A percentile compares a stretch with the other conserved stretches of the same genome.
Evolutionary conservation across 2,113 vertebrate genomes (phyloP).

Genomic region (Corvus cornix): DNA sequence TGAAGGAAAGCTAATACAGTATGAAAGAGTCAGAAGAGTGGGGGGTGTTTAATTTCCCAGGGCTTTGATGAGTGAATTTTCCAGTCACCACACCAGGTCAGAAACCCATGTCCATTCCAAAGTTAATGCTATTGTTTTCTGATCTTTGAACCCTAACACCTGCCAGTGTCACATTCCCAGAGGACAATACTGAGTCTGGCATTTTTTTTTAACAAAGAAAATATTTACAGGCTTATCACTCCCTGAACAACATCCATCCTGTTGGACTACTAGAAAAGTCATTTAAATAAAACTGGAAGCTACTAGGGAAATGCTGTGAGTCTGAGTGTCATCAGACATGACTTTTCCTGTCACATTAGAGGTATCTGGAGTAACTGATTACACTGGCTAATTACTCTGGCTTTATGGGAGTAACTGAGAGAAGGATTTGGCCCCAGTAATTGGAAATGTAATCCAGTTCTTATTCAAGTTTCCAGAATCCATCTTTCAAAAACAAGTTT

Average conservation of each 20-base stretch:
- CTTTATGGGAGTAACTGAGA: background rate
- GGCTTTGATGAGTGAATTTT: background rate
- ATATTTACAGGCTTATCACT: background rate
- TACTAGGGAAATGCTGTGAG: background rate
- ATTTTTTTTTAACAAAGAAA: constrained; percentile 34
- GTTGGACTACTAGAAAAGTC: background rate
- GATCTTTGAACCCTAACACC: constrained; percentile 57
- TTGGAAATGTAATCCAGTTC: background rate
- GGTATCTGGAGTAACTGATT: background rate
- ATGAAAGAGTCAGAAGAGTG: background rate
- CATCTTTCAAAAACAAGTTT: background rate
- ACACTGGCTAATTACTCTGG: background rate
- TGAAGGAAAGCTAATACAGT: background rate
- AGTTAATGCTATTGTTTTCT: constrained; percentile 53
- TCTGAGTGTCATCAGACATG: background rate
- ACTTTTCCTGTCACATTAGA: background rate
- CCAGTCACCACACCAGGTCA: constrained; percentile 4
- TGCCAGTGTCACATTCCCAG: constrained; percentile 35
- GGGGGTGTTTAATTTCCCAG: background rate
- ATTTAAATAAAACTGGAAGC: background rate
- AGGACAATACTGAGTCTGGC: background rate
- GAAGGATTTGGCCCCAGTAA: background rate
- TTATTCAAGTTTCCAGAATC: background rate
- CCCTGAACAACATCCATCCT: background rate
- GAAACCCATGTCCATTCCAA: constrained; percentile 22